Conservation (phyloP, 2,113 vertebrate species). For the Scomber japonicus region DNA sequence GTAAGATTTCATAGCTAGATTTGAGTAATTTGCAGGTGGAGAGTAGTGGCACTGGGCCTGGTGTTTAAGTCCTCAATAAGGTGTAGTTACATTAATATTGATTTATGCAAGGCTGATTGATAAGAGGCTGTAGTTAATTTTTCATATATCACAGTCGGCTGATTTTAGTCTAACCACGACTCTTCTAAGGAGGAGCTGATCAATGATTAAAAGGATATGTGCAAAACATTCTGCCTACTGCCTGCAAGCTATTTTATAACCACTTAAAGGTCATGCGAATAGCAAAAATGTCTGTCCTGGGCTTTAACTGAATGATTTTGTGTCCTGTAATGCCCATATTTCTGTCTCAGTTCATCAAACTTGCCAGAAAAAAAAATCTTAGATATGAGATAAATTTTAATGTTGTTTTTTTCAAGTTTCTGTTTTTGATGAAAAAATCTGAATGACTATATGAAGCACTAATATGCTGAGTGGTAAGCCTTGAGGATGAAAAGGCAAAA, state of each 20-base stretch:
- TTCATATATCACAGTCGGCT: conserved; percentile 19
- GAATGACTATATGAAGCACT: conserved; percentile 37
- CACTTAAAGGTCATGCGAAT: conserved; percentile 38
- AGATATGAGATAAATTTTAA: background rate
- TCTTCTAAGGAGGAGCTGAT: conserved; percentile 28
- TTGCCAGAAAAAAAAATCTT: background rate
- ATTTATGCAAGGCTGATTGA: conserved; percentile 32
- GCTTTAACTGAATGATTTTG: conserved; percentile 22
- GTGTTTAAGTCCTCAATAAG: background rate
- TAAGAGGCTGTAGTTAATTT: conserved; percentile 36
- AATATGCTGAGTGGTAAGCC: conserved; percentile 27
- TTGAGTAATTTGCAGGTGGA: conserved; percentile 20
- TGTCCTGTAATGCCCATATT: background rate
- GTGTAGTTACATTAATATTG: conserved; percentile 9
- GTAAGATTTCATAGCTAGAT: conserved; percentile 16
- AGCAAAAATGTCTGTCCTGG: conserved; percentile 6
- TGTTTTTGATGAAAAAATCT: background rate
- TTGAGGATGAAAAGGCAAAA: conserved; percentile 49
- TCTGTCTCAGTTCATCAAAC: background rate
- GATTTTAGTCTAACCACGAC: conserved; percentile 40
- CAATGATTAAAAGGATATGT: conserved; percentile 6
- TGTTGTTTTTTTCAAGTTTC: background rate
- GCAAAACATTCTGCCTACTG: background rate
- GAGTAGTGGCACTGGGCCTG: conserved; percentile 6
- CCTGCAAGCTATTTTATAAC: conserved; percentile 24